Evolutionary conservation across 2,113 vertebrate species (phyloP).

Genomic region (Pithys albifrons): DNA sequence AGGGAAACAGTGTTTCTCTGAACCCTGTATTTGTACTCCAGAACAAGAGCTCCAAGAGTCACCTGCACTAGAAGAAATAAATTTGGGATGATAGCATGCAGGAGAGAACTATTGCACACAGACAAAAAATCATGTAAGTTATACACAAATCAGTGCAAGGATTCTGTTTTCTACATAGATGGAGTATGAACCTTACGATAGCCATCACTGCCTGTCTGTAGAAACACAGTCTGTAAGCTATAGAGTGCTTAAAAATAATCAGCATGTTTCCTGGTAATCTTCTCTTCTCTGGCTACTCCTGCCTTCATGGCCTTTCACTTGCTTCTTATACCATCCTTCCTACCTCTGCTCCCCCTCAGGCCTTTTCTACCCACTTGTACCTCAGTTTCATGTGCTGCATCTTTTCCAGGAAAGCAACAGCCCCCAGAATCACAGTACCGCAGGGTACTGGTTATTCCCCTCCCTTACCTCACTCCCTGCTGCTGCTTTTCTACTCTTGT

Average conservation of each 20-base stretch:
- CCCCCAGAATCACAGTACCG: not conserved
- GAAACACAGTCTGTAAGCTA: not conserved
- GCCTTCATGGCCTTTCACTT: not conserved
- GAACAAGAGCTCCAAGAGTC: not conserved
- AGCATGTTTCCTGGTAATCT: not conserved
- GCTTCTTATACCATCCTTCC: not conserved
- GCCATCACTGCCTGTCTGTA: not conserved
- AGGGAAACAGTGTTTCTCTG: not conserved
- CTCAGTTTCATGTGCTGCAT: not conserved
- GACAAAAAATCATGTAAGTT: not conserved
- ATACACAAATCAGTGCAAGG: not conserved
- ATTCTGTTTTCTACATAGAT: not conserved
- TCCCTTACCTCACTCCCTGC: not conserved
- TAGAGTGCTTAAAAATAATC: not conserved
- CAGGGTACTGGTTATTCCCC: rapidly evolving
- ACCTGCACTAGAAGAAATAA: not conserved
- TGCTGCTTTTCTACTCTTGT: not conserved
- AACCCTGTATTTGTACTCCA: not conserved
- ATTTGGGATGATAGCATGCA: not conserved
- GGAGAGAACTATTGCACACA: not conserved
- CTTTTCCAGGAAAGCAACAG: not conserved
- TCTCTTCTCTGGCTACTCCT: not conserved
- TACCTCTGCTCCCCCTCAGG: not conserved
- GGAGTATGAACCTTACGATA: not conserved
- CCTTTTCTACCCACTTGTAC: not conserved